phyloP scores from a whole-genome alignment of 2,888 invertebrate genomes.

The Drosophila emarginata region DNA sequence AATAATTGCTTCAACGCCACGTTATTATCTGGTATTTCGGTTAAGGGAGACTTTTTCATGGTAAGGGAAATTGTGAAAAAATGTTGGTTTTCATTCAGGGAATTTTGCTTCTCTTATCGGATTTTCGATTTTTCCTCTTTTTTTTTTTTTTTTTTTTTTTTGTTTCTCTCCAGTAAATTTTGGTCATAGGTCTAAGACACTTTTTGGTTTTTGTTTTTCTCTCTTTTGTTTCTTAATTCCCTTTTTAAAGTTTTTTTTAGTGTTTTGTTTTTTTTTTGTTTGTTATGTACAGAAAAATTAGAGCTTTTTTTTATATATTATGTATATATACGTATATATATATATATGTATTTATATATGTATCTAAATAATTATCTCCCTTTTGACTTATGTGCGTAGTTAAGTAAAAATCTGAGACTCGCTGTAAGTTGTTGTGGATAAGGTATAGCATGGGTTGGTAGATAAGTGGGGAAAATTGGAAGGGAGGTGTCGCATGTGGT shows the following conservation, averaged over 20 bases:
- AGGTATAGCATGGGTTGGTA: background rate
- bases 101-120: constrained; percentile 37
- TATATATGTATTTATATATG: constrained; percentile 4
- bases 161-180: constrained; percentile 42
- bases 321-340: too few relatives aligned
- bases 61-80: constrained; percentile 17
- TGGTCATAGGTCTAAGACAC: constrained; percentile 75
- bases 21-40: constrained; percentile 32
- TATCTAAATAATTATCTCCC: constrained; percentile 51
- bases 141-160: constrained; percentile 18
- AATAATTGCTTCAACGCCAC: constrained; percentile 79
- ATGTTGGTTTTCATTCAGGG: constrained; percentile 15
- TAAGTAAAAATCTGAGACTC: constrained; percentile 76
- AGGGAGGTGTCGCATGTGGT: constrained; percentile 7
- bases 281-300: constrained; percentile 67
- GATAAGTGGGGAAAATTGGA: background rate
- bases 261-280: constrained; percentile 5
- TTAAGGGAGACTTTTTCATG: background rate
- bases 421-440: constrained; percentile 52
- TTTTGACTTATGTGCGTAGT: constrained; percentile 71
- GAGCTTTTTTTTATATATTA: constrained; percentile 28
- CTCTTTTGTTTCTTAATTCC: constrained; percentile 19
- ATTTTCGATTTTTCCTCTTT: constrained; percentile 8
- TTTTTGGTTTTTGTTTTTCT: constrained; percentile 59
- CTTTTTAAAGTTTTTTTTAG: constrained; percentile 12